A percentile compares a stretch with the other conserved stretches of the same genome.
phyloP scores from a whole-genome alignment of 1,140 invertebrate species.

The Drosophila ambigua region DNA sequence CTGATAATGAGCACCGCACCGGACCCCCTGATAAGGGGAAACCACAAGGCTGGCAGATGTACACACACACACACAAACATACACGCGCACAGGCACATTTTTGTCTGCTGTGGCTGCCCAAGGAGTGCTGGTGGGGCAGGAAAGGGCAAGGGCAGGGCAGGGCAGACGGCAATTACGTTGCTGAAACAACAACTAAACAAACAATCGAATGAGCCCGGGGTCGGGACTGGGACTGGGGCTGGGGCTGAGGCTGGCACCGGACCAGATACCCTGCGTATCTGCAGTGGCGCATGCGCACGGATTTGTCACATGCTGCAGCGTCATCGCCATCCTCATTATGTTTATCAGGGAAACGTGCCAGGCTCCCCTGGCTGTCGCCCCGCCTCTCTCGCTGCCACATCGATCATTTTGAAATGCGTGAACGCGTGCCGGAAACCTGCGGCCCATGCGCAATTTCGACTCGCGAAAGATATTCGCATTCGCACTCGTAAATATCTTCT shows the following conservation, averaged over 20 bases:
- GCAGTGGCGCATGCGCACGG: constrained; percentile 29
- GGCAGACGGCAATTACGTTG: background rate
- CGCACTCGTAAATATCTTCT: constrained; percentile 16
- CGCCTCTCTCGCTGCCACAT: too few species aligned
- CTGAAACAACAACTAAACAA: background rate
- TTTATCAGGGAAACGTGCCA: constrained; percentile 28
- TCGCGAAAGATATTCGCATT: constrained; percentile 16
- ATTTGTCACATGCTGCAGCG: constrained; percentile 20
- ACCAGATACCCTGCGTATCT: constrained; percentile 15
- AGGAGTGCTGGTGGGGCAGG: background rate
- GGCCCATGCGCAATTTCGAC: constrained; percentile 35
- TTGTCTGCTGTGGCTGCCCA: too few species aligned
- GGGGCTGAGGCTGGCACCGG: constrained; percentile 12
- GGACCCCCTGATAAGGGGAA: constrained; percentile 13
- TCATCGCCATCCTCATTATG: constrained; percentile 8
- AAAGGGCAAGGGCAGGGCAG: background rate
- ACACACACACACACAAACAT: too few species aligned
- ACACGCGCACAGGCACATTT: too few species aligned
- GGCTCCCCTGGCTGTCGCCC: background rate
- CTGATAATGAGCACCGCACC: too few species aligned
- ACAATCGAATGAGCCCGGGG: constrained; percentile 6
- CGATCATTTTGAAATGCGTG: constrained; percentile 43
- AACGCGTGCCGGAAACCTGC: constrained; percentile 55
- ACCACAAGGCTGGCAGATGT: background rate
- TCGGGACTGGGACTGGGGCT: constrained; percentile 7